A percentile compares a stretch with the other conserved stretches of the same genome.
These are phyloP conservation scores for Aphodius sticticus DNA, from an alignment of 2,888 invertebrate species.

Conservation along the genomic window DNA sequence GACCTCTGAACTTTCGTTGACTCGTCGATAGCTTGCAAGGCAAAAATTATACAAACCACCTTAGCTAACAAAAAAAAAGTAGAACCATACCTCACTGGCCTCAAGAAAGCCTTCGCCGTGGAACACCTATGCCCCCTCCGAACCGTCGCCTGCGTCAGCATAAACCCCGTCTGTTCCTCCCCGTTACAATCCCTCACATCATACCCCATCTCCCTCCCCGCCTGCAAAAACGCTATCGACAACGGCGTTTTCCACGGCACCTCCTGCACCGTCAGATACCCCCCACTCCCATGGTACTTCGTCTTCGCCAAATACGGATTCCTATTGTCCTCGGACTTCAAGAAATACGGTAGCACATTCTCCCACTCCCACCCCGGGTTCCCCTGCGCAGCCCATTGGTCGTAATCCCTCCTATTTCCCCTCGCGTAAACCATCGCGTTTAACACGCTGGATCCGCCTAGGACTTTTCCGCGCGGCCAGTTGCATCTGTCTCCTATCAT, in stretches of 20 bases:
- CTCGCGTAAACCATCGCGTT: constrained; percentile 94
- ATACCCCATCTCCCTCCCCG: constrained; percentile 78
- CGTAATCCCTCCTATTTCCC: constrained; percentile 87
- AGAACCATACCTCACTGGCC: constrained; percentile 70
- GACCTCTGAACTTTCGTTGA: too few species aligned
- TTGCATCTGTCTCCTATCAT: constrained; percentile 89
- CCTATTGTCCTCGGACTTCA: constrained; percentile 88
- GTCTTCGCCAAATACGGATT: constrained; percentile 82
- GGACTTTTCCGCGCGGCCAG: constrained; percentile 91
- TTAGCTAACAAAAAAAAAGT: too few species aligned
- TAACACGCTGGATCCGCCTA: constrained; percentile 87
- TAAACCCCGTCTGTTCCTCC: constrained; percentile 84
- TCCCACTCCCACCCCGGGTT: constrained; percentile 89
- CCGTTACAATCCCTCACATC: constrained; percentile 84
- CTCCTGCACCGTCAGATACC: constrained; percentile 85
- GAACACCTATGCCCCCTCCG: constrained; percentile 86
- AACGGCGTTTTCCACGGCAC: constrained; percentile 84
- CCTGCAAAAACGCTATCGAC: constrained; percentile 83
- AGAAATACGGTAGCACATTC: constrained; percentile 82
- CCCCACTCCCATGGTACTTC: constrained; percentile 79
- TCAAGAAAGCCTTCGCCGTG: constrained; percentile 86
- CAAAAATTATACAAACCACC: too few species aligned
- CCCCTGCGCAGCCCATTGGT: constrained; percentile 84
- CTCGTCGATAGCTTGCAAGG: too few species aligned
- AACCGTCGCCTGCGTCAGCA: constrained; percentile 81